Conservation (phyloP, 2,888 invertebrate species). For the Acrobasis suavella region DNA sequence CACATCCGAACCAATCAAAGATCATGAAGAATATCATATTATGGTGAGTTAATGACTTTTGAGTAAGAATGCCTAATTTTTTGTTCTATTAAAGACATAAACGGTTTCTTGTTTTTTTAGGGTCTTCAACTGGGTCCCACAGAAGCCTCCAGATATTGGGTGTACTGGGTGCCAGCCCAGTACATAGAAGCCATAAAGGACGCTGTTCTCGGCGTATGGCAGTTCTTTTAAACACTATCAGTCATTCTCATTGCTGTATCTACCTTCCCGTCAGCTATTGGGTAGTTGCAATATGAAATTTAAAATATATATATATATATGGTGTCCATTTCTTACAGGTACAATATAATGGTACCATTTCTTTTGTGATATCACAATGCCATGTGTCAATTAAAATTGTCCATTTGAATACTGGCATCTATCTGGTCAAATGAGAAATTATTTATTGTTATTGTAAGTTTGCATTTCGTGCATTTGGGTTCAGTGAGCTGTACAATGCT, state of each 20-base stretch:
- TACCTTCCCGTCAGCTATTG: constrained; percentile 61
- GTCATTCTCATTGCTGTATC: constrained; percentile 51
- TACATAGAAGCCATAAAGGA: constrained; percentile 96
- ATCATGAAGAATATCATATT: constrained; percentile 94
- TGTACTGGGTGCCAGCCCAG: constrained; percentile 97
- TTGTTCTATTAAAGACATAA: neutral
- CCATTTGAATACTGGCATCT: constrained; percentile 70
- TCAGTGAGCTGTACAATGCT: constrained; percentile 59
- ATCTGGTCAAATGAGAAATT: constrained; percentile 75
- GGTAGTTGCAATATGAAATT: constrained; percentile 72
- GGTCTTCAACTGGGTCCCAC: constrained; percentile 95
- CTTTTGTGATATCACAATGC: constrained; percentile 75
- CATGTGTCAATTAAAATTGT: constrained; percentile 81
- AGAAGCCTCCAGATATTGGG: constrained; percentile 95
- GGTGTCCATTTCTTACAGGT: constrained; percentile 58
- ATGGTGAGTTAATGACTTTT: constrained; percentile 84
- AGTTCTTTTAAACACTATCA: constrained; percentile 83
- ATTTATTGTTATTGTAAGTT: constrained; percentile 74
- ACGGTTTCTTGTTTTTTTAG: constrained; percentile 65
- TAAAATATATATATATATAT: constrained; percentile 47
- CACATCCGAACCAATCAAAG: constrained; percentile 91
- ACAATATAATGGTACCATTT: constrained; percentile 64
- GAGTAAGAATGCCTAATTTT: no score
- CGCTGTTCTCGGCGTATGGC: constrained; percentile 94
- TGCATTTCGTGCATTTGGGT: constrained; percentile 71